These are phyloP conservation scores for Romanogobio albipinnatus DNA, from an alignment of 2,113 vertebrate genomes.

Conservation along the genomic window DNA sequence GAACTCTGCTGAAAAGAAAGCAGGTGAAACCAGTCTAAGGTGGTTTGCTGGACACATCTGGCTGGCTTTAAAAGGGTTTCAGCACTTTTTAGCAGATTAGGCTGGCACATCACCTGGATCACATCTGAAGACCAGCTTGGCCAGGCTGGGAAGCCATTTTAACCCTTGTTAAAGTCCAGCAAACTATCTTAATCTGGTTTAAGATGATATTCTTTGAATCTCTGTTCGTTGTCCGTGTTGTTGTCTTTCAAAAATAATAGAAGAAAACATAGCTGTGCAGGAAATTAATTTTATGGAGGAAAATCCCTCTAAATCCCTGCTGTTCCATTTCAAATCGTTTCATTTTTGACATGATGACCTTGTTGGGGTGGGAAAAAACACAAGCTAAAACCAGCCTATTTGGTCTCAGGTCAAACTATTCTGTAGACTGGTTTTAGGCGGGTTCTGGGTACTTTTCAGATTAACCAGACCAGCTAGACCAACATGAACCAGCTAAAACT, in stretches of 20 bases:
- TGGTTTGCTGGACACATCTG: not conserved
- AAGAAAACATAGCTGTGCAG: not conserved
- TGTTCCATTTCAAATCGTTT: constrained; percentile 15
- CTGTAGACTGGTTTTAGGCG: not conserved
- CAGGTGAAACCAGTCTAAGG: not conserved
- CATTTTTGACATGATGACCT: not conserved
- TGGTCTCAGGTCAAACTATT: not conserved
- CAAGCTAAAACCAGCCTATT: not conserved
- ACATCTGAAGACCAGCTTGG: not conserved
- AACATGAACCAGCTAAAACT: not conserved
- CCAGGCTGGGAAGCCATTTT: not conserved
- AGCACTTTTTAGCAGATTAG: not conserved
- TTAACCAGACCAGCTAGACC: too few relatives aligned
- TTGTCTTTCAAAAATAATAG: not conserved
- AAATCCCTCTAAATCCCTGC: not conserved
- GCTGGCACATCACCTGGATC: not conserved
- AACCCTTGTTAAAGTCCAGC: not conserved
- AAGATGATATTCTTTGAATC: not conserved
- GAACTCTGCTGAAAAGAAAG: not conserved
- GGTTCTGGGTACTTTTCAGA: too few relatives aligned
- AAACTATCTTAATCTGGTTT: not conserved
- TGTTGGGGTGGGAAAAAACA: not conserved
- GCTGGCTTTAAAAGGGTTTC: not conserved
- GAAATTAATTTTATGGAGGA: not conserved
- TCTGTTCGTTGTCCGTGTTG: not conserved